phyloP scores from a whole-genome alignment of 2,113 vertebrate species.

The Paracyprichromis sp. region DNA sequence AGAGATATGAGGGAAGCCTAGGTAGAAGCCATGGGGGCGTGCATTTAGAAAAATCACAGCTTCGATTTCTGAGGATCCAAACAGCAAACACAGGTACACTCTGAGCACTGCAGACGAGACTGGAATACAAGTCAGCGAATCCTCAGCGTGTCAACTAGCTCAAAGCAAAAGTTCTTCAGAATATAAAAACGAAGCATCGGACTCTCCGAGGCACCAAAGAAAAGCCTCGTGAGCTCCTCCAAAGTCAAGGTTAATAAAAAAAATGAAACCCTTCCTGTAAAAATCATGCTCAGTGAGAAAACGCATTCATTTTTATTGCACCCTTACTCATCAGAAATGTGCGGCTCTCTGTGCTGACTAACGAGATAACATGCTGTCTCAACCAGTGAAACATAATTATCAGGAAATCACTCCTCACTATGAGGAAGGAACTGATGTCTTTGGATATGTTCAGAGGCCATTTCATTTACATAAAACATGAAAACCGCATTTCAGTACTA shows the following conservation, averaged over 20 bases:
- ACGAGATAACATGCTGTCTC: neutral
- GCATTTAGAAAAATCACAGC: slow-evolving; percentile 35
- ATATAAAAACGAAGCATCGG: neutral
- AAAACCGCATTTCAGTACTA: neutral
- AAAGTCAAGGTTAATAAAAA: neutral
- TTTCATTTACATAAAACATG: neutral
- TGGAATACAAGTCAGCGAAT: neutral
- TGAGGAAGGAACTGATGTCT: neutral
- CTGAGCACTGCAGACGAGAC: neutral
- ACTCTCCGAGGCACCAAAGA: neutral
- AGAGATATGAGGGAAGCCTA: slow-evolving; percentile 30
- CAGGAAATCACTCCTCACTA: neutral
- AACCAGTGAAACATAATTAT: neutral
- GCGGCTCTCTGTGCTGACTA: neutral
- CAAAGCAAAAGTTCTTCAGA: neutral
- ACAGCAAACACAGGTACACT: slow-evolving; percentile 14
- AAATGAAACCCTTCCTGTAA: neutral
- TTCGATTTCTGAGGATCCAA: slow-evolving; percentile 16
- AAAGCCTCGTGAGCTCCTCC: neutral
- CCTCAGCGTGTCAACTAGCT: neutral
- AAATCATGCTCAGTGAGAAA: neutral
- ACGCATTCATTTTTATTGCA: neutral
- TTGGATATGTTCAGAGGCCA: neutral
- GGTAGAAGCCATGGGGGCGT: slow-evolving; percentile 2
- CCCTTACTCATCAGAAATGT: neutral